Conservation (phyloP, 2,113 vertebrate species). For the Thunnus thynnus region DNA sequence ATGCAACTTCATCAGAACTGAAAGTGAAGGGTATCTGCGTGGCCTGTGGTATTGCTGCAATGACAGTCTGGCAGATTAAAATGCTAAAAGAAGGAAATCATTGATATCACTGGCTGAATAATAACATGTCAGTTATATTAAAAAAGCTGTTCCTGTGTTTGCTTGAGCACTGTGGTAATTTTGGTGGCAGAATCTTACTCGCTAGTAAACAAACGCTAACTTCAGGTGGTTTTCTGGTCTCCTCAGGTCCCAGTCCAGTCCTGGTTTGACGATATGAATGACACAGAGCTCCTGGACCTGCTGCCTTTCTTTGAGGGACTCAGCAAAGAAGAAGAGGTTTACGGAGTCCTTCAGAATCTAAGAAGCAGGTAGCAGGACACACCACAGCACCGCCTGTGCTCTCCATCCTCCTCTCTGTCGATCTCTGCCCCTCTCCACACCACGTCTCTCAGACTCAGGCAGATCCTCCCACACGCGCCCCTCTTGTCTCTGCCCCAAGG, state of each 20-base stretch:
- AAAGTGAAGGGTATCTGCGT: no score
- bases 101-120: no score
- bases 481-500: slow-evolving; percentile 69
- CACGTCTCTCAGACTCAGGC: slow-evolving; percentile 70
- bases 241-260: slow-evolving; percentile 97
- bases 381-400: slow-evolving; percentile 28
- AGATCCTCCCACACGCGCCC: slow-evolving; percentile 61
- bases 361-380: slow-evolving; percentile 93
- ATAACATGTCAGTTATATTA: no score
- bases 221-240: not conserved
- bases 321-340: slow-evolving; percentile 97
- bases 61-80: no score
- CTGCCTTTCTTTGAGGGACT: slow-evolving; percentile 99
- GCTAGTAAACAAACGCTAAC: not conserved
- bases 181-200: not conserved
- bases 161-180: not conserved
- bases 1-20: not conserved
- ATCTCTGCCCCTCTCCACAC: slow-evolving; percentile 47
- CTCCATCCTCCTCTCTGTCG: slow-evolving; percentile 31
- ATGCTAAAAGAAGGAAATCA: no score
- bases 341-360: slow-evolving; percentile 94
- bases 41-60: no score
- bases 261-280: slow-evolving; percentile 99
- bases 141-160: not conserved
- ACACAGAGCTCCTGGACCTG: slow-evolving; percentile 98